A percentile compares a stretch with the other conserved stretches of the same genome.
Conservation (phyloP, 2,113 vertebrate genomes). For the Pteronura brasiliensis region DNA sequence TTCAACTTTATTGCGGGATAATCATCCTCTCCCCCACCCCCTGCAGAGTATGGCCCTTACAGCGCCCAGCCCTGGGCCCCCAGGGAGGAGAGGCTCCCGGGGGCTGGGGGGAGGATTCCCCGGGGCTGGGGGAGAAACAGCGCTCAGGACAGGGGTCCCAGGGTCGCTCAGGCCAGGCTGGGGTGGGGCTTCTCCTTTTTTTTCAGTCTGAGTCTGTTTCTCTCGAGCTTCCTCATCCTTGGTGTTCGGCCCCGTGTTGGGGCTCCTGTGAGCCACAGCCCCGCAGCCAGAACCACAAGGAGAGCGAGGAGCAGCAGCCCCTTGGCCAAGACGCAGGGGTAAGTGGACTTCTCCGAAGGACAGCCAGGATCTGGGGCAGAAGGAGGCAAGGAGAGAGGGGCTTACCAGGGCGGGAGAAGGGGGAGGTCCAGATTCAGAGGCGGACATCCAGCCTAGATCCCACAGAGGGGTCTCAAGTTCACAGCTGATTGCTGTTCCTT, state of each 20-base stretch:
- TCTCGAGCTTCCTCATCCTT: neutral
- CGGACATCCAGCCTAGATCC: neutral
- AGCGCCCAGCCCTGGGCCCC: no score
- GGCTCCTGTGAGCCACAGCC: neutral
- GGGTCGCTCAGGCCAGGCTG: neutral
- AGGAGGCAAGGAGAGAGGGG: neutral
- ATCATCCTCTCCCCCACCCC: neutral
- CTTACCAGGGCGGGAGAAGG: neutral
- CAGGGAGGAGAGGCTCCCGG: neutral
- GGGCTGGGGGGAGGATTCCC: neutral
- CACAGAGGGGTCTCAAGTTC: neutral
- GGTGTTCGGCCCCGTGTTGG: neutral
- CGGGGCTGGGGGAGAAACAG: neutral
- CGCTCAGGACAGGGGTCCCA: neutral
- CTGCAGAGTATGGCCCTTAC: neutral
- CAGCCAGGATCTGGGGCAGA: neutral
- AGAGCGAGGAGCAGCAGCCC: conserved; percentile 24
- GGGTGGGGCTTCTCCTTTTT: neutral
- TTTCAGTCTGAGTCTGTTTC: conserved; percentile 21
- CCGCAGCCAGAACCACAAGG: neutral
- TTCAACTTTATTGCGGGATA: conserved; percentile 11
- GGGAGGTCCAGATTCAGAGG: neutral
- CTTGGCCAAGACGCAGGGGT: conserved; percentile 42
- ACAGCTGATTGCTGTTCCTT: neutral
- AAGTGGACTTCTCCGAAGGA: neutral